These are phyloP conservation scores for Oreotrochilus melanogaster DNA, from an alignment of 2,113 vertebrate species.

Conservation along the genomic window DNA sequence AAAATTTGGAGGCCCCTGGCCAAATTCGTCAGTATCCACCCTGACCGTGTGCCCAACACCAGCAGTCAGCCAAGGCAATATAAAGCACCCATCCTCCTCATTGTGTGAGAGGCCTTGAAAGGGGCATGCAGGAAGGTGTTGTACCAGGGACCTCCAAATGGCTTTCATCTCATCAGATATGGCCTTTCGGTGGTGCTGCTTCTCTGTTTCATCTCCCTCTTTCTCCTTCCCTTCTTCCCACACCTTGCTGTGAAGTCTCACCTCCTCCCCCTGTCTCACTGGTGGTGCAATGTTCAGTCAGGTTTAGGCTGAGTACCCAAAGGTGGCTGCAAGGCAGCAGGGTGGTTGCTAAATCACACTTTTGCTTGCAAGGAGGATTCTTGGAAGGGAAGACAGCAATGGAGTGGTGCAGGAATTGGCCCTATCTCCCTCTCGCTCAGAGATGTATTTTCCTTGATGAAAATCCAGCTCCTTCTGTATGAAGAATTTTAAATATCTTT, in stretches of 20 bases:
- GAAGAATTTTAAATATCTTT: neutral
- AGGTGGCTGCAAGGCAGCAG: neutral
- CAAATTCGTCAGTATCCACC: neutral
- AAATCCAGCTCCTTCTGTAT: neutral
- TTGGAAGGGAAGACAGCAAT: neutral
- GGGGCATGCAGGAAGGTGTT: neutral
- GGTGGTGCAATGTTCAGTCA: neutral
- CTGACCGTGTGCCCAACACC: rapidly evolving
- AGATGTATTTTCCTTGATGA: neutral
- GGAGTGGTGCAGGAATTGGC: neutral
- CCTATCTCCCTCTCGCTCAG: neutral
- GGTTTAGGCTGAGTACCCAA: neutral
- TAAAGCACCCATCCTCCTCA: neutral
- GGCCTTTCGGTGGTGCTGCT: neutral
- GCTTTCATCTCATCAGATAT: neutral
- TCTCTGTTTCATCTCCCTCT: neutral
- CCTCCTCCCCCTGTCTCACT: slow-evolving; percentile 25
- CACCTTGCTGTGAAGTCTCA: neutral
- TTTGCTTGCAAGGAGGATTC: neutral
- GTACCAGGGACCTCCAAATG: neutral
- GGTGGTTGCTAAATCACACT: neutral
- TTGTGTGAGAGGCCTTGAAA: neutral
- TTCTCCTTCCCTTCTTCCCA: neutral
- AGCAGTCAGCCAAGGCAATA: neutral
- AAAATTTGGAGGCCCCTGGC: neutral